Conservation (phyloP, 2,797 vertebrate genomes). For the Nannoperca australis region DNA sequence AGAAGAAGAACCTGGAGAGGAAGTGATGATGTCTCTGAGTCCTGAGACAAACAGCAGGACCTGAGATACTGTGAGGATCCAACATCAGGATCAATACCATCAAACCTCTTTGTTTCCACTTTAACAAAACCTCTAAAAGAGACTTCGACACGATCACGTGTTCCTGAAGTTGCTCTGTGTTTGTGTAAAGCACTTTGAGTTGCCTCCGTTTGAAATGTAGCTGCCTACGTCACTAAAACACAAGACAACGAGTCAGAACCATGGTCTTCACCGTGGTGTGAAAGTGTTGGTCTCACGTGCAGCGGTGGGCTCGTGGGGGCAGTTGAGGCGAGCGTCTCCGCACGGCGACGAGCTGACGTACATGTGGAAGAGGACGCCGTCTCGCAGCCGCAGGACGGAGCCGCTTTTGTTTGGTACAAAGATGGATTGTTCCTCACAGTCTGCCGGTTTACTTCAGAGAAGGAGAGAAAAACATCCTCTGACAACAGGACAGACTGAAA, state of each 20-base stretch:
- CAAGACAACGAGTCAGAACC: neutral
- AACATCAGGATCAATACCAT: too few relatives aligned
- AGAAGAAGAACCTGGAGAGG: too few relatives aligned
- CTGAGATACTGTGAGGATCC: too few relatives aligned
- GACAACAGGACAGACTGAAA: neutral
- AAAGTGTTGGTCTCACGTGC: constrained; percentile 84
- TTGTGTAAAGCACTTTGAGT: too few relatives aligned
- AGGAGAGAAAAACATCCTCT: neutral
- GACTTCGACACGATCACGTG: too few relatives aligned
- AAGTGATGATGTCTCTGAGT: too few relatives aligned
- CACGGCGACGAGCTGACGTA: constrained; percentile 92
- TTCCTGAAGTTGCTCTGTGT: too few relatives aligned
- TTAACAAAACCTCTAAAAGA: too few relatives aligned
- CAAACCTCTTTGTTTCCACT: too few relatives aligned
- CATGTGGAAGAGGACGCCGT: constrained; percentile 91
- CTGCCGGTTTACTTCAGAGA: constrained; percentile 84
- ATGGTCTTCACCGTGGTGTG: neutral
- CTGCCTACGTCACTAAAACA: neutral
- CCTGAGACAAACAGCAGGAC: too few relatives aligned
- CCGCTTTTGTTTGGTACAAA: constrained; percentile 84
- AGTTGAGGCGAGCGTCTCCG: constrained; percentile 93
- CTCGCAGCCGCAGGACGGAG: constrained; percentile 84
- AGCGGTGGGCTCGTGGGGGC: constrained; percentile 88
- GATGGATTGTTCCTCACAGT: constrained; percentile 85
- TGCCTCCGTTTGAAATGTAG: too few relatives aligned